Evolutionary conservation across 1,140 invertebrate genomes (phyloP).

Genomic region (Nephotettix cincticeps): DNA sequence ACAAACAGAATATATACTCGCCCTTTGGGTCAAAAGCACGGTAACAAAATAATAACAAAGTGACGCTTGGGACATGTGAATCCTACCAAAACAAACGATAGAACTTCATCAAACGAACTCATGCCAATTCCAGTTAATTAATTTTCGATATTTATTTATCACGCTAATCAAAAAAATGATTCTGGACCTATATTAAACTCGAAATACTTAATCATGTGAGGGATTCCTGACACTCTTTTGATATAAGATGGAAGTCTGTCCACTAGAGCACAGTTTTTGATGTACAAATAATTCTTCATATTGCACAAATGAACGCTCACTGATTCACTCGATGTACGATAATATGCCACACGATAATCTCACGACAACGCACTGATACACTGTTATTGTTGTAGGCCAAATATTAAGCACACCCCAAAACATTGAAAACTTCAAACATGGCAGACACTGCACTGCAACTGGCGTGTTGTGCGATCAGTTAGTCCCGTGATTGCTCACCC

Average conservation of each 20-base stretch:
- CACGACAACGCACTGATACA: slow-evolving; percentile 4
- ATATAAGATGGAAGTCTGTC: slow-evolving; percentile 15
- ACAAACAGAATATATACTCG: slow-evolving; percentile 34
- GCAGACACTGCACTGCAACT: slow-evolving; percentile 32
- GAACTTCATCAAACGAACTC: slow-evolving; percentile 15
- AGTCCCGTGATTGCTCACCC: slow-evolving; percentile 13
- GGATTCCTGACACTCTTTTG: slow-evolving; percentile 28
- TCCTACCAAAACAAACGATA: slow-evolving; percentile 17
- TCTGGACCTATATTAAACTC: slow-evolving; percentile 18
- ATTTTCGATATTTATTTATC: slow-evolving; percentile 6
- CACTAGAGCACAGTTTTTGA: slow-evolving; percentile 8
- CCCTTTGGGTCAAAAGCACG: slow-evolving; percentile 39
- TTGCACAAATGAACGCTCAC: slow-evolving; percentile 15
- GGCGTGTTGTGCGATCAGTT: slow-evolving; percentile 22
- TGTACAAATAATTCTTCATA: slow-evolving; percentile 18
- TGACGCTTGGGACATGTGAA: slow-evolving; percentile 29
- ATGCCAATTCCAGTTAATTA: slow-evolving; percentile 6
- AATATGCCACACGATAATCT: background rate
- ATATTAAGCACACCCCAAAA: slow-evolving; percentile 28
- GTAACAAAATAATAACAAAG: slow-evolving; percentile 39
- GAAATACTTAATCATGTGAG: slow-evolving; percentile 28
- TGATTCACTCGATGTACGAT: background rate
- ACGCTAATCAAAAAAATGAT: slow-evolving; percentile 19
- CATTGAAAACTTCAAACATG: slow-evolving; percentile 31
- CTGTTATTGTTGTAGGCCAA: slow-evolving; percentile 11